These are phyloP conservation scores for Paracyclopina nana DNA, from an alignment of 1,140 invertebrate species.

Conservation along the genomic window DNA sequence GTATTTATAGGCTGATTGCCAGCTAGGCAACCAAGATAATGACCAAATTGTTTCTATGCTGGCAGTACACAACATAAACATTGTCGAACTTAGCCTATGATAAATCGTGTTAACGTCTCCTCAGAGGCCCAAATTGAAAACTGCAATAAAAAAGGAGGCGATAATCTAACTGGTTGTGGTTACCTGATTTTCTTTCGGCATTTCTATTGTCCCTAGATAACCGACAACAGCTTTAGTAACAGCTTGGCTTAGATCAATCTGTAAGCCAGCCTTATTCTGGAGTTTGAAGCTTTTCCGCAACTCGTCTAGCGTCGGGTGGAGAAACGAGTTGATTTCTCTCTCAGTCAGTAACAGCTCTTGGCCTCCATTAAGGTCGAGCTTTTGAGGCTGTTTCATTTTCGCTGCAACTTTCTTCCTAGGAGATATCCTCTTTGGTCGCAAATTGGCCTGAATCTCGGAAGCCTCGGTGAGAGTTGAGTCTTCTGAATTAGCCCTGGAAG, in stretches of 20 bases:
- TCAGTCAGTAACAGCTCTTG: constrained; percentile 21
- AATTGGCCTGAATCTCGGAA: constrained; percentile 3
- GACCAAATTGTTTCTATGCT: no score
- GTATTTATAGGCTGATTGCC: no score
- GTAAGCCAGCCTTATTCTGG: constrained; percentile 13
- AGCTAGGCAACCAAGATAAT: no score
- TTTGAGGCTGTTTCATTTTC: constrained; percentile 5
- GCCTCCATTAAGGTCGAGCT: background rate
- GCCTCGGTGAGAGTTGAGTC: constrained; percentile 10
- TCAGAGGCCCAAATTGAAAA: no score
- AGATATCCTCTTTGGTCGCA: constrained; percentile 11
- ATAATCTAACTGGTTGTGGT: constrained; percentile 34
- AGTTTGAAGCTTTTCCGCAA: constrained; percentile 17
- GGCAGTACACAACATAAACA: no score
- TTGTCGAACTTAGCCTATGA: no score
- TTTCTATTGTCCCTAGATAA: constrained; percentile 85
- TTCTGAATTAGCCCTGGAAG: constrained; percentile 4
- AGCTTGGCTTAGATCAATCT: constrained; percentile 20
- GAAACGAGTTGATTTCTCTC: constrained; percentile 23
- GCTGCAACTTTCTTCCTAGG: background rate
- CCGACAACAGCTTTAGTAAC: constrained; percentile 67
- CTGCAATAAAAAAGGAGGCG: no score
- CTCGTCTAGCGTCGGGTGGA: constrained; percentile 22
- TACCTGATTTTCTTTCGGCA: constrained; percentile 60
- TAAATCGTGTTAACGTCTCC: no score